These are phyloP conservation scores for Halcyon leucocephala DNA, from an alignment of 2,797 vertebrate species.

Conservation along the genomic window DNA sequence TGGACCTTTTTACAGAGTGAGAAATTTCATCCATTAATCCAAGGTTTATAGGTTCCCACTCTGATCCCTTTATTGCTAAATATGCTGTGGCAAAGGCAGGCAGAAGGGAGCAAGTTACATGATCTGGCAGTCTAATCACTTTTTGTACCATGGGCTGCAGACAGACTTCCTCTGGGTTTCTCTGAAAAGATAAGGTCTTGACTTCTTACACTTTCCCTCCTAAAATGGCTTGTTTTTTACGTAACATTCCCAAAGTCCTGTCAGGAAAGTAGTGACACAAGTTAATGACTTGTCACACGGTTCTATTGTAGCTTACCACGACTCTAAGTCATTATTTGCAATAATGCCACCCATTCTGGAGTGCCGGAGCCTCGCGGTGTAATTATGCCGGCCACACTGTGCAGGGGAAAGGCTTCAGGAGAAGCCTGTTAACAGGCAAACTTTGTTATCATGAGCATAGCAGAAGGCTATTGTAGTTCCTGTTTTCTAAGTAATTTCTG, in stretches of 20 bases:
- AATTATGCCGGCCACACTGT: background rate
- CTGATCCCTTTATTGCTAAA: background rate
- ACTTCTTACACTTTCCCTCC: background rate
- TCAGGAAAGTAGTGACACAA: background rate
- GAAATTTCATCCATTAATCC: conserved; percentile 10
- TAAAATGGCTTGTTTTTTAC: background rate
- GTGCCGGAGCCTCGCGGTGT: background rate
- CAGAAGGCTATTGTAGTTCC: background rate
- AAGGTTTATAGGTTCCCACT: background rate
- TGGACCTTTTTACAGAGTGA: background rate
- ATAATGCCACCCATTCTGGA: background rate
- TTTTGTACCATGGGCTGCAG: background rate
- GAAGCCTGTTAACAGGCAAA: background rate
- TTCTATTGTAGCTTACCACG: background rate
- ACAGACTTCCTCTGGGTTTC: background rate
- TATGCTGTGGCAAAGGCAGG: background rate
- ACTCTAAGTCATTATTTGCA: background rate
- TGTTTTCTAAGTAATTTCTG: background rate
- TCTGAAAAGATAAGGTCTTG: background rate
- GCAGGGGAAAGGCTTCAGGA: background rate
- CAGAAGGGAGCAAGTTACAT: background rate
- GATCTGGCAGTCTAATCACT: background rate
- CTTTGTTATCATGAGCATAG: background rate
- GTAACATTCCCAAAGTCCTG: background rate
- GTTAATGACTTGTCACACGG: conserved; percentile 4